phyloP scores from a whole-genome alignment of 37 sponge, comb jelly and placozoan species.

The Eunapius fragilis region DNA sequence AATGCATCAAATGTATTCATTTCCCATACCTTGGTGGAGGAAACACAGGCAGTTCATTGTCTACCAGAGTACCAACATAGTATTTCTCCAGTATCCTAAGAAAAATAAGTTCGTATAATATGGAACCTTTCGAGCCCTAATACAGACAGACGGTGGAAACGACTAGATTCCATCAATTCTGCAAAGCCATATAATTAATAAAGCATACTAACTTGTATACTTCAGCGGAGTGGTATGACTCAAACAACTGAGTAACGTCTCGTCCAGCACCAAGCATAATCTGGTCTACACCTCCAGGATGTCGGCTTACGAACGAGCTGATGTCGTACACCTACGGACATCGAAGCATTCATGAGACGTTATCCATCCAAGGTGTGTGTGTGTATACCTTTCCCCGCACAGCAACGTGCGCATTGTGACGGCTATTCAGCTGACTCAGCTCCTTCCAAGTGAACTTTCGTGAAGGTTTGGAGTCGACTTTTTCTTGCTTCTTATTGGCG shows the following conservation, averaged over 20 bases:
- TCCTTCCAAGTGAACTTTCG: slow-evolving; percentile 80
- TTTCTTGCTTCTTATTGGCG: background rate
- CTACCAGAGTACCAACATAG: slow-evolving; percentile 88
- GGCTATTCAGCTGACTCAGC: slow-evolving; percentile 76
- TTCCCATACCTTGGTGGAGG: slow-evolving; percentile 72
- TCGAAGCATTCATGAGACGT: background rate
- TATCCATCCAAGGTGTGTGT: too few species aligned
- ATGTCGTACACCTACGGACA: slow-evolving; percentile 93
- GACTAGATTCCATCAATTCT: too few species aligned
- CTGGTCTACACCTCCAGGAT: slow-evolving; percentile 96
- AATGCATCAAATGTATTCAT: background rate
- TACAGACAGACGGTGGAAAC: too few species aligned
- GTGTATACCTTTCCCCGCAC: slow-evolving; percentile 91
- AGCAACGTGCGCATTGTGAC: slow-evolving; percentile 90
- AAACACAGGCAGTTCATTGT: slow-evolving; percentile 90
- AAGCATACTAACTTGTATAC: slow-evolving; percentile 54
- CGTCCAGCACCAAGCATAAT: slow-evolving; percentile 92
- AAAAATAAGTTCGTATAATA: too few species aligned
- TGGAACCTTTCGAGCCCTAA: too few species aligned
- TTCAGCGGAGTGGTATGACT: slow-evolving; percentile 85
- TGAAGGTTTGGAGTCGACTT: background rate
- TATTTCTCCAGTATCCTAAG: slow-evolving; percentile 87
- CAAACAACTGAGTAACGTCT: slow-evolving; percentile 88
- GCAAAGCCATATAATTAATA: too few species aligned
- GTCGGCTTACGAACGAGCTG: slow-evolving; percentile 73